phyloP scores from a whole-genome alignment of 2,113 vertebrate species.

The Neolamprologus cancellatus region DNA sequence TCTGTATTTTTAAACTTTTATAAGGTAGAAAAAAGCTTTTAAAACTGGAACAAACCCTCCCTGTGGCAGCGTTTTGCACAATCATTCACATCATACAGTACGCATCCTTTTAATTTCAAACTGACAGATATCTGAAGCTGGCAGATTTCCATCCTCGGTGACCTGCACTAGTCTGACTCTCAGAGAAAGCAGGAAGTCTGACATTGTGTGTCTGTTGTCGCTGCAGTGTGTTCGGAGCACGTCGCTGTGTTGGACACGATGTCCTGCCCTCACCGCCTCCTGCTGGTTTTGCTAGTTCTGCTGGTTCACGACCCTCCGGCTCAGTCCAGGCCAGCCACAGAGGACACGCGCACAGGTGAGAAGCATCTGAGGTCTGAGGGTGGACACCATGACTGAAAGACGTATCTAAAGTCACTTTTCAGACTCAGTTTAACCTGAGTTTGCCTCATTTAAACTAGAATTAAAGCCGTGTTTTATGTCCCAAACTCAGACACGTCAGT shows the following conservation, averaged over 20 bases:
- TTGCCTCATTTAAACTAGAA: not conserved
- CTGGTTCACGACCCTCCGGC: constrained; percentile 16
- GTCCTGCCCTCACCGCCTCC: constrained; percentile 1
- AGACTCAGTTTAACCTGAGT: not conserved
- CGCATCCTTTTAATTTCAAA: not conserved
- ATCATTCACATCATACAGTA: not conserved
- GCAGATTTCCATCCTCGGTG: not conserved
- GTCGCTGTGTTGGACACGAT: not conserved
- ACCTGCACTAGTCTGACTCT: not conserved
- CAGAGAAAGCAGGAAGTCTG: not conserved
- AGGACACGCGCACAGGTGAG: constrained; percentile 41
- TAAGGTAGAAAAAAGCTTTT: not conserved
- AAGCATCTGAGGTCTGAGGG: not conserved
- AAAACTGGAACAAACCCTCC: not conserved
- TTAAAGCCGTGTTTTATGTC: not conserved
- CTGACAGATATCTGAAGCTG: not conserved
- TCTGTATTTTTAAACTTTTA: not conserved
- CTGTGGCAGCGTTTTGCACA: not conserved
- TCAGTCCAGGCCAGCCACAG: constrained; percentile 30
- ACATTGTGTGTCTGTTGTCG: not conserved
- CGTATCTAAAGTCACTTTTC: not conserved
- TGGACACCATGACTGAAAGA: too few relatives aligned
- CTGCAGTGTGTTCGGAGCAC: not conserved
- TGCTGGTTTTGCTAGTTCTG: constrained; percentile 27
- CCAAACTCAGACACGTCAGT: not conserved